Evolutionary conservation across 2,888 invertebrate genomes (phyloP), one percentile per base, ranked within the genome.

Genomic region (Hartigia nigra): DNA sequence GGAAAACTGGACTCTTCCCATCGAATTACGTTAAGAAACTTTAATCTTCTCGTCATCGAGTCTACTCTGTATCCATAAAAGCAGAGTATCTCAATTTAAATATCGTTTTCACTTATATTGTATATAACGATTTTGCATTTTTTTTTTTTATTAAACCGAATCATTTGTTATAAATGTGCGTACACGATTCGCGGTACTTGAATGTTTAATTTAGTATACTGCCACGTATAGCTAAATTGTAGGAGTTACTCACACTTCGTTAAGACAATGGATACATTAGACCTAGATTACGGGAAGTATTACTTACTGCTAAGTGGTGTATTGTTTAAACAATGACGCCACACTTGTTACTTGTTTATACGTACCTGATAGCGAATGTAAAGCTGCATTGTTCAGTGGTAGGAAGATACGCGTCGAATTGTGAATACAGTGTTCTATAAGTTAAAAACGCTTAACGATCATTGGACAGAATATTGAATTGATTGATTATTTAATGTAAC

Each of bases 1-100:
- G 93, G 5, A 93, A 92, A 83, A 92, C 93, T 80, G 95, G 95
- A 12, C 92, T 95, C 9, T 94, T 95, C 84, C 95, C 95, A 1
- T 93, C 93, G 55, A 95, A 95, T 89, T 95, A 95, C 86, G 93
- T 95, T n/a, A 90, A 92, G 79, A 92, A 90, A 85, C 80, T 92
- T 55, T 90, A 84, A 87, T 55, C 23, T 23, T 39, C 5, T 23
- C 23, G 9, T 3, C 9, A 9, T 55, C 9, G 23, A 55, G 55
- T 23, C 55, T 2, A 23, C 23, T 55, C 23, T 23, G 9, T 2
- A 23, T 55, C 55, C 55, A 55, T 55, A 3, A 55, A 55, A 55
- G 55, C 23, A 55, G 1, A 55, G 23, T 55, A 14, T 55, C 55
- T 23, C 23, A 55, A 55, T 55, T 55, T 23, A 23, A 2, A 23